phyloP scores from a whole-genome alignment of 2,113 vertebrate species.

The Sciurus niger region DNA sequence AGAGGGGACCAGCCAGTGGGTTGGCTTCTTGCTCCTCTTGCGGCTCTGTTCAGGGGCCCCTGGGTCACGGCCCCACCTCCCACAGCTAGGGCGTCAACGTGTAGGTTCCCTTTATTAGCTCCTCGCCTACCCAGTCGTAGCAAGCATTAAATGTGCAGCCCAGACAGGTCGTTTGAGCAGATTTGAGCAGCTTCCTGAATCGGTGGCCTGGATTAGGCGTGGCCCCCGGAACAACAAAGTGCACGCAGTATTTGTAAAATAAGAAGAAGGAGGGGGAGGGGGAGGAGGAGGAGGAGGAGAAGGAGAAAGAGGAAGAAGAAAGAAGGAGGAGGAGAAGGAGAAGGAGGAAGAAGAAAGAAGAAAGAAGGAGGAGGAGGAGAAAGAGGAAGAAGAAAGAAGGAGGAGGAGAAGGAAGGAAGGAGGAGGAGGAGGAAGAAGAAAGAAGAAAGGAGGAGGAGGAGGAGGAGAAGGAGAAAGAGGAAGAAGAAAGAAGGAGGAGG shows the following conservation, averaged over 20 bases:
- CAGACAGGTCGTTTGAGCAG: neutral
- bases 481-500: no score
- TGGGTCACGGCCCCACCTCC: neutral
- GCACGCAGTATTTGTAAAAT: neutral
- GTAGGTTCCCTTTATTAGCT: neutral
- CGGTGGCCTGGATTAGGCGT: neutral
- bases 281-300: neutral
- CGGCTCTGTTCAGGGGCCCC: neutral
- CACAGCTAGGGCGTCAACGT: neutral
- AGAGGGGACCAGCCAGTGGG: rapidly evolving
- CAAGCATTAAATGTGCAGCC: neutral
- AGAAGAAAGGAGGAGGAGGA: neutral
- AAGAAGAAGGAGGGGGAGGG: neutral
- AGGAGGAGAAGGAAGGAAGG: neutral
- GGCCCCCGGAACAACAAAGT: neutral
- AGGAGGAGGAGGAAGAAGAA: neutral
- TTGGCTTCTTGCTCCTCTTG: neutral
- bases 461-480: neutral
- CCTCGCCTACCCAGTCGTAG: neutral
- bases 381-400: neutral
- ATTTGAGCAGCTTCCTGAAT: neutral
- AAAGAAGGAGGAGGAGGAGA: rapidly evolving
- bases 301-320: neutral
- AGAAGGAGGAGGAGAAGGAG: no score
- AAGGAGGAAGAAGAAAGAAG: no score